These are phyloP conservation scores for Dromius quadrimaculatus DNA, from an alignment of 2,888 invertebrate genomes.

Conservation along the genomic window DNA sequence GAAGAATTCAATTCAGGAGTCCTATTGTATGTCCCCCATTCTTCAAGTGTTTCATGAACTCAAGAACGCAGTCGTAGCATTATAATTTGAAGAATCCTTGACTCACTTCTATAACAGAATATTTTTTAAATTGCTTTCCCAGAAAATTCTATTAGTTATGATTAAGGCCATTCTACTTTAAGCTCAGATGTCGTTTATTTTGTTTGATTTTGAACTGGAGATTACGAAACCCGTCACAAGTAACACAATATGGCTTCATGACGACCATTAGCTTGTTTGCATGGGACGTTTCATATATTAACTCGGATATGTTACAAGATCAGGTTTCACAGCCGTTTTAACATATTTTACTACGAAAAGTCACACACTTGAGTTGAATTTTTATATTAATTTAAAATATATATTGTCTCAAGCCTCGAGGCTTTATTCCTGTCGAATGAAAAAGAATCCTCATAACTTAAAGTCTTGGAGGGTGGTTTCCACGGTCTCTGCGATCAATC, in stretches of 20 bases:
- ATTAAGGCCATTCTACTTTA: conserved; percentile 29
- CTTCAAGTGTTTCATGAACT: conserved; percentile 21
- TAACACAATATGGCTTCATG: conserved; percentile 46
- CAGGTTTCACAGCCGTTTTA: conserved; percentile 30
- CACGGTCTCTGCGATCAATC: too few species aligned
- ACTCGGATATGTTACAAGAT: conserved; percentile 16
- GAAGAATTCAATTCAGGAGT: not conserved
- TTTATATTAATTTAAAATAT: too few species aligned
- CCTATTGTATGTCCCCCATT: conserved; percentile 14
- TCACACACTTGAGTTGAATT: too few species aligned
- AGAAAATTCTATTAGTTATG: conserved; percentile 24
- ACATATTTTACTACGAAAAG: not conserved
- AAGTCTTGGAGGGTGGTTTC: too few species aligned
- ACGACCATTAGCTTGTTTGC: conserved; percentile 43
- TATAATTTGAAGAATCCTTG: not conserved
- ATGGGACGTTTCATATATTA: conserved; percentile 9
- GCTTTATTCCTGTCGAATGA: too few species aligned
- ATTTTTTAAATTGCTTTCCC: not conserved
- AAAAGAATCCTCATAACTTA: too few species aligned
- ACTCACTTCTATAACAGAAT: not conserved
- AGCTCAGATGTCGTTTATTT: conserved; percentile 14
- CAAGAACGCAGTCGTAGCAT: conserved; percentile 42
- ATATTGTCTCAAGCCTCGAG: too few species aligned
- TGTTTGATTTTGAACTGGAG: conserved; percentile 23
- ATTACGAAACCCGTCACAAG: conserved; percentile 43